Evolutionary conservation across 1,140 invertebrate species (phyloP).

Genomic region (Drosophila nannoptera): DNA sequence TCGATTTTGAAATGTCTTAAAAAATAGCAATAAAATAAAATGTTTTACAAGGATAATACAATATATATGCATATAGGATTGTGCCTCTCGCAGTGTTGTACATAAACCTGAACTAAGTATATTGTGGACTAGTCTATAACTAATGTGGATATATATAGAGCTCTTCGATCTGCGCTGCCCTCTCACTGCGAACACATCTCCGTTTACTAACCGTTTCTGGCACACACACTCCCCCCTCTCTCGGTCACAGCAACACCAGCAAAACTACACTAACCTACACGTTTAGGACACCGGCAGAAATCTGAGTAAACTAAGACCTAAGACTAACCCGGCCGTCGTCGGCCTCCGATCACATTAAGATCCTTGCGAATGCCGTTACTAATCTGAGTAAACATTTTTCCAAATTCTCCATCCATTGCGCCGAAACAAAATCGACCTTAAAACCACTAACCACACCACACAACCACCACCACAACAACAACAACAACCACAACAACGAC

Average conservation of each 20-base stretch:
- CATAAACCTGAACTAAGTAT: conserved; percentile 10
- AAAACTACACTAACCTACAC: conserved; percentile 47
- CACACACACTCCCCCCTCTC: conserved; percentile 13
- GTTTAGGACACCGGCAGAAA: conserved; percentile 11
- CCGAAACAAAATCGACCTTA: conserved; percentile 22
- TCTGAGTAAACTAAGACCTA: too few species aligned
- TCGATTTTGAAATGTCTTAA: conserved; percentile 46
- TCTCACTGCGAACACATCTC: conserved; percentile 8
- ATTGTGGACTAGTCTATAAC: conserved; percentile 14
- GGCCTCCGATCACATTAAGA: conserved; percentile 12
- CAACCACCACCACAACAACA: conserved; percentile 34
- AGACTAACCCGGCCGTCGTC: conserved; percentile 18
- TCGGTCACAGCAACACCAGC: conserved; percentile 20
- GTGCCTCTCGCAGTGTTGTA: conserved; percentile 24
- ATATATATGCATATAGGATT: conserved; percentile 19
- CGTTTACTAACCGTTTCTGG: conserved; percentile 58
- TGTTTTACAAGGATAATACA: conserved; percentile 19
- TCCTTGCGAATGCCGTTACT: conserved; percentile 47
- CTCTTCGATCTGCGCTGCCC: conserved; percentile 3
- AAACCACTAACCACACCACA: conserved; percentile 55
- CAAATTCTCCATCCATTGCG: conserved; percentile 60
- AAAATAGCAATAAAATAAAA: conserved; percentile 14
- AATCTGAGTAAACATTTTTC: conserved; percentile 67
- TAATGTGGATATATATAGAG: conserved; percentile 10
- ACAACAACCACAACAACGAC: conserved; percentile 36